Base-by-base conservation (phyloP, 2,888 invertebrate genomes). In the Drosophila maculinotata region DNA sequence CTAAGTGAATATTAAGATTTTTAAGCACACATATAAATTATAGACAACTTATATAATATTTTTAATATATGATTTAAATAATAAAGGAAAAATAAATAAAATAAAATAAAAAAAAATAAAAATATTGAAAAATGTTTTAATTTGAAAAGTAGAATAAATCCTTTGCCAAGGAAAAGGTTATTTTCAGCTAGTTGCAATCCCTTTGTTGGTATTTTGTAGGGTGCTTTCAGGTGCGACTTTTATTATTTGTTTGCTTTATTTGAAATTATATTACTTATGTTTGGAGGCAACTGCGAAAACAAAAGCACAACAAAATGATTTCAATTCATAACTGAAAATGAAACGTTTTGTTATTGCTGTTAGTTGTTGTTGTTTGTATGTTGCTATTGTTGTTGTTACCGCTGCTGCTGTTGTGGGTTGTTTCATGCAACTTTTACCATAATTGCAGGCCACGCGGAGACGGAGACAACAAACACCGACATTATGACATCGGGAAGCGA, bases 401-500 rank as follows among this genome's bases (percentile, higher is more conserved):
- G 52, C 44, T 60, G 77, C 45, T 67, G 62, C 47, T 72, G 56
- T 36, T 74, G 62, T 49, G 39, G 35, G 30, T 69, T 74, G 63
- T 67, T 73, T 65, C 82, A 80, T 82, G 82, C 86, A 76, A 86
- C 86, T 82, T 82, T 82, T 82, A 86, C 87, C 82, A 83, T 86
- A 83, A 83, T 83, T 83, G 84, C 78, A 78, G 78, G 64, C 48
- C 74, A 65, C 60, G 47, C 51, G 53, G 52, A 62, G 30, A 57
- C 52, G 53, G 41, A 68, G 45, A 70, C 59, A 53, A 74, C 42
- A 74, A 63, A 65, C 62, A 63, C 54, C 67, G 66, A 52, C 82
- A 81, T 85, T 81, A 81, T 86, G 86, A 83, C 83, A 86, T 81
- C 76, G 81, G 75, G 85, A 81, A 81, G 81, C 81, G 81, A 81